Evolutionary conservation across 2,797 vertebrate species (phyloP).

Genomic region (Danio kyathit): DNA sequence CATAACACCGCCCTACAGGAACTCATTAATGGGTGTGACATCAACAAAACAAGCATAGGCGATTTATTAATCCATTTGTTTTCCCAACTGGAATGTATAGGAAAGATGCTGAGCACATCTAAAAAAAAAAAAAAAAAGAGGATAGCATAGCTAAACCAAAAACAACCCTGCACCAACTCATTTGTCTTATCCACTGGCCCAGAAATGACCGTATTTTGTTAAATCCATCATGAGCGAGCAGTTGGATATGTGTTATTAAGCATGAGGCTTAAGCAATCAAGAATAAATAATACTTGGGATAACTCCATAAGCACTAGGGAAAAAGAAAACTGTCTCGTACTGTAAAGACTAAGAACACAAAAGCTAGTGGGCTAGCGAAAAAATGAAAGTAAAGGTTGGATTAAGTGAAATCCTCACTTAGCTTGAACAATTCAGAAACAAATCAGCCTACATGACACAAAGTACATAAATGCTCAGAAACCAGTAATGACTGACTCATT

Average conservation of each 20-base stretch:
- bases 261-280: slow-evolving; percentile 52
- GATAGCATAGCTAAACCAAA: not conserved
- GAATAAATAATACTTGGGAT: slow-evolving; percentile 52
- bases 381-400: slow-evolving; percentile 19
- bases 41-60: slow-evolving; percentile 8
- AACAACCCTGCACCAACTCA: not conserved
- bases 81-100: not conserved
- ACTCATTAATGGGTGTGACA: slow-evolving; percentile 20
- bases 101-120: not conserved
- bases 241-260: slow-evolving; percentile 50
- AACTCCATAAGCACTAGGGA: slow-evolving; percentile 47
- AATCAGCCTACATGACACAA: slow-evolving; percentile 20
- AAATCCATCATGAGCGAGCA: slow-evolving; percentile 36
- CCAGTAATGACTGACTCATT: slow-evolving; percentile 8
- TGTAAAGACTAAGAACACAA: slow-evolving; percentile 48
- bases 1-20: slow-evolving; percentile 1
- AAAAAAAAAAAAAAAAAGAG: not conserved
- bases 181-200: slow-evolving; percentile 18
- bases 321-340: slow-evolving; percentile 19
- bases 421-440: slow-evolving; percentile 22
- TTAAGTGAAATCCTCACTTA: slow-evolving; percentile 31
- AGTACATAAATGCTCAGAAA: slow-evolving; percentile 25
- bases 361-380: slow-evolving; percentile 40
- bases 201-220: slow-evolving; percentile 14
- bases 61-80: not conserved